Evolutionary conservation across 2,888 invertebrate genomes (phyloP).

Genomic region (Epinotia demarniana): DNA sequence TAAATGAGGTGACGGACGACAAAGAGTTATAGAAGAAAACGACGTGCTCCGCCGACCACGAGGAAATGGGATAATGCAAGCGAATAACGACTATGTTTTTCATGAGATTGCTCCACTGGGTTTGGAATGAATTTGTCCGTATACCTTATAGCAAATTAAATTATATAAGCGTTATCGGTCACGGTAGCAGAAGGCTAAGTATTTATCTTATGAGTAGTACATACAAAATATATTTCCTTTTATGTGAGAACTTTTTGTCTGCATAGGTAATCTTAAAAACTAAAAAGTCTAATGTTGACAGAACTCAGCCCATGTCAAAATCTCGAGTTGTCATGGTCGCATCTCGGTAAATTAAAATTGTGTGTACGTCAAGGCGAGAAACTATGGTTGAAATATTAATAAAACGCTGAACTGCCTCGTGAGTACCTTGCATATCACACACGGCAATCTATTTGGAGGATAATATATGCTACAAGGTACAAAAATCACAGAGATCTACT

Average conservation of each 20-base stretch:
- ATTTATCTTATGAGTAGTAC: no score
- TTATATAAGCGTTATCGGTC: no score
- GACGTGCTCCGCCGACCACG: no score
- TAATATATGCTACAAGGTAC: neutral
- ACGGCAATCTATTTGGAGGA: constrained; percentile 3
- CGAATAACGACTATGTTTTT: no score
- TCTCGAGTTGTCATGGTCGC: neutral
- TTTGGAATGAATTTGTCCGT: no score
- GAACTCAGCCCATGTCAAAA: neutral
- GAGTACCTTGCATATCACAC: neutral
- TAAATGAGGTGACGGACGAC: no score
- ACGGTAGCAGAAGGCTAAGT: no score
- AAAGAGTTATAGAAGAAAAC: no score
- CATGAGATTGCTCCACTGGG: no score
- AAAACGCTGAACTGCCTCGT: constrained; percentile 7
- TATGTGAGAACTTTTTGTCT: neutral
- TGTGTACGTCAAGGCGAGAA: neutral
- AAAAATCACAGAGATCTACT: neutral
- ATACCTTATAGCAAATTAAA: no score
- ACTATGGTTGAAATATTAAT: neutral
- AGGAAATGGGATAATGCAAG: no score
- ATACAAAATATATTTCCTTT: no score
- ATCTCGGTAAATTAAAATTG: neutral
- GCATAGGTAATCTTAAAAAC: neutral
- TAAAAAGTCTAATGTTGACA: neutral